Conservation (phyloP, 2,113 vertebrate species). For the Apus apus region DNA sequence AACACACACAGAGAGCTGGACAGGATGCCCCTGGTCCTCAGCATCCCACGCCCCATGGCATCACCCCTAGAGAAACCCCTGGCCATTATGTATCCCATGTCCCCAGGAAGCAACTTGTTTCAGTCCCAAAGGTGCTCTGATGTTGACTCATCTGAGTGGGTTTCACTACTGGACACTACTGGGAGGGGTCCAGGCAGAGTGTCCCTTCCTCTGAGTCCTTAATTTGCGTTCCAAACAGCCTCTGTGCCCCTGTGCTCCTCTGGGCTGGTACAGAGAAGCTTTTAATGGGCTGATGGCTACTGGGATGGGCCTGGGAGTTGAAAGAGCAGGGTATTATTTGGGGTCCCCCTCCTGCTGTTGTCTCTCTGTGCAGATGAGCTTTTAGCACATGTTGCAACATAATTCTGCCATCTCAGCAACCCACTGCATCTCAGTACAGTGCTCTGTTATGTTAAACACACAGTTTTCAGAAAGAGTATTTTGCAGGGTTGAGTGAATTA, state of each 20-base stretch:
- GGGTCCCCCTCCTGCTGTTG: not conserved
- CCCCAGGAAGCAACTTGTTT: not conserved
- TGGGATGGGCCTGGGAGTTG: not conserved
- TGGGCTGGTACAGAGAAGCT: not conserved
- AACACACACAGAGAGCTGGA: not conserved
- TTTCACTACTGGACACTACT: not conserved
- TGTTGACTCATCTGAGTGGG: not conserved
- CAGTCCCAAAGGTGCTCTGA: not conserved
- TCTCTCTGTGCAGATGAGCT: not conserved
- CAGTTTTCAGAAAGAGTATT: not conserved
- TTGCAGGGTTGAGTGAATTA: not conserved
- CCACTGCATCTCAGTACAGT: not conserved
- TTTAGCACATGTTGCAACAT: not conserved
- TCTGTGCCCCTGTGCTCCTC: not conserved
- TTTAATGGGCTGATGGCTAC: not conserved
- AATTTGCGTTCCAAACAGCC: not conserved
- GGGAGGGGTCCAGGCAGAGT: not conserved
- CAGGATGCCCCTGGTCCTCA: not conserved
- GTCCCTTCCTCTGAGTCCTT: not conserved
- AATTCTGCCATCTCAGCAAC: not conserved
- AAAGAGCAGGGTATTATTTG: not conserved
- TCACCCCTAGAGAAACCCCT: not conserved
- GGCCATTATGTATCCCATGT: accelerated
- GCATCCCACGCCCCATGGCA: not conserved
- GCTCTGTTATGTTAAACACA: not conserved